Evolutionary conservation across 2,888 invertebrate genomes (phyloP).

Genomic region (Bellardia bayeri): DNA sequence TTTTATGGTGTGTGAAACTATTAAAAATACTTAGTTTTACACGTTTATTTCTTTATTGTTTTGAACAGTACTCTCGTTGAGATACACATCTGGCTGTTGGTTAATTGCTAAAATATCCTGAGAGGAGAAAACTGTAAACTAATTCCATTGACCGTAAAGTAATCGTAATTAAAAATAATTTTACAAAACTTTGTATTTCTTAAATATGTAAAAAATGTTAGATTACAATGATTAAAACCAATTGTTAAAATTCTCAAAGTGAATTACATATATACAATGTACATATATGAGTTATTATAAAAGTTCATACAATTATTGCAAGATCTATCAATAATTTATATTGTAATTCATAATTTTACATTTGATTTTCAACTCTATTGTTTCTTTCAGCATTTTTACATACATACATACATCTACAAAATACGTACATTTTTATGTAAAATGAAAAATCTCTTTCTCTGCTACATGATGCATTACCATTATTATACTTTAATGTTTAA

Average conservation of each 20-base stretch:
- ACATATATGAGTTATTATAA: no score
- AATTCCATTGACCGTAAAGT: slow-evolving; percentile 13
- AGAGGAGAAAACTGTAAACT: slow-evolving; percentile 16
- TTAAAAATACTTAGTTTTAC: slow-evolving; percentile 39
- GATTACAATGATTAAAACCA: not conserved
- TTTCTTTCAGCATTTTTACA: no score
- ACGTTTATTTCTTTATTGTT: slow-evolving; percentile 38
- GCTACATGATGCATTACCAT: slow-evolving; percentile 31
- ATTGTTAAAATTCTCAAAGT: not conserved
- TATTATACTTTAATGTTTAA: not conserved
- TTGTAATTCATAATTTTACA: no score
- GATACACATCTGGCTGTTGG: not conserved
- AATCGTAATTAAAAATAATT: slow-evolving; percentile 16
- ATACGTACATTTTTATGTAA: no score
- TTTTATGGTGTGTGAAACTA: slow-evolving; percentile 64
- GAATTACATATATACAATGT: no score
- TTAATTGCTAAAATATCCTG: slow-evolving; percentile 33
- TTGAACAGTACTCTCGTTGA: not conserved
- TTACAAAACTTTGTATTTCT: slow-evolving; percentile 8
- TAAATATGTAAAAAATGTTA: not conserved
- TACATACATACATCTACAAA: no score
- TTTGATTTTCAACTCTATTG: no score
- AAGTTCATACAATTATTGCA: no score
- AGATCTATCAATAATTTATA: no score
- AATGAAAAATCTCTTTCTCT: slow-evolving; percentile 8